phyloP scores from a whole-genome alignment of 2,797 vertebrate genomes.

The Glyptemys insculpta region DNA sequence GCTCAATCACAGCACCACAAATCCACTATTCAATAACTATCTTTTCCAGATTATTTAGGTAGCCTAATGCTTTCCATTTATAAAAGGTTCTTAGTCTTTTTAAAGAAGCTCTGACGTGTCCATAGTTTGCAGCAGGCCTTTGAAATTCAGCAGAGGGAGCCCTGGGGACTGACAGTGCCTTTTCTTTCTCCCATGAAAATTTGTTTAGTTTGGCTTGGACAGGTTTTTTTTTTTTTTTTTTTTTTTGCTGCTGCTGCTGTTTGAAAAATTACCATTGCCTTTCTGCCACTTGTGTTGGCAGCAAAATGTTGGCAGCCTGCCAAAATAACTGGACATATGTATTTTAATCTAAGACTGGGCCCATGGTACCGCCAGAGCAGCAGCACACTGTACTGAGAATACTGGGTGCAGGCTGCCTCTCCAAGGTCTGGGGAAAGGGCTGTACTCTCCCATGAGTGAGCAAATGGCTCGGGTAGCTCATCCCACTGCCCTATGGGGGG shows the following conservation, averaged over 20 bases:
- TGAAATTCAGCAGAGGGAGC: not conserved
- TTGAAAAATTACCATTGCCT: not conserved
- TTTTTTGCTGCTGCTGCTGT: not conserved
- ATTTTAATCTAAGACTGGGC: not conserved
- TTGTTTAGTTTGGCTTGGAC: not conserved
- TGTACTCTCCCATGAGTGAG: not conserved
- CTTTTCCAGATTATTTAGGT: not conserved
- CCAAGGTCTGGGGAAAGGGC: not conserved
- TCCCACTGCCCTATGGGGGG: not conserved
- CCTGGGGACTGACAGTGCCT: not conserved
- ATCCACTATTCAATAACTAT: not conserved
- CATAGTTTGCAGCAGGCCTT: not conserved
- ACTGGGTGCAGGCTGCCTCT: not conserved
- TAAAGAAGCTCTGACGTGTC: not conserved
- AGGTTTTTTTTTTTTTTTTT: not conserved
- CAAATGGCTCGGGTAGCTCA: not conserved
- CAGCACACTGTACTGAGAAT: not conserved
- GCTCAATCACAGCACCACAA: not conserved
- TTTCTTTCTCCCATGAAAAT: not conserved
- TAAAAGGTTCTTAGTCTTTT: not conserved
- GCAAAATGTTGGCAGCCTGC: not conserved
- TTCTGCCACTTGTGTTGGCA: not conserved
- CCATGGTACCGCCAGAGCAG: not conserved
- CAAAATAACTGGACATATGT: not conserved
- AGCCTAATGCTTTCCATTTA: fast-evolving